Percentiles rank a stretch among this genome's conserved stretches.
phyloP scores from a whole-genome alignment of 2,113 vertebrate species.

The Chloropsis cyanopogon region DNA sequence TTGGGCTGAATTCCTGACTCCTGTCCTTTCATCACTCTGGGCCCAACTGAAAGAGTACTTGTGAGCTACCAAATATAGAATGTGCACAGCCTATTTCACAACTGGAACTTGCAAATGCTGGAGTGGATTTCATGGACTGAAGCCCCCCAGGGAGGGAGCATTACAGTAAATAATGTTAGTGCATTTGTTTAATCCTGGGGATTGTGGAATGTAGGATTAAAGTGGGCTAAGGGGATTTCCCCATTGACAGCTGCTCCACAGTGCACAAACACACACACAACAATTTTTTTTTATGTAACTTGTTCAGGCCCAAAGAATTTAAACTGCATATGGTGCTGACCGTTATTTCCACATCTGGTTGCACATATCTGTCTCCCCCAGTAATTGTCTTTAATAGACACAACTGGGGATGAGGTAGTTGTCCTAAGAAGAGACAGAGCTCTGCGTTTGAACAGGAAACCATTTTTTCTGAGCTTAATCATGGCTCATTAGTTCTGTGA shows the following conservation, averaged over 20 bases:
- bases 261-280: neutral
- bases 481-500: slow-evolving; percentile 16
- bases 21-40: slow-evolving; percentile 33
- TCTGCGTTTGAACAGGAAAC: slow-evolving; percentile 50
- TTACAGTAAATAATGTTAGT: slow-evolving; percentile 47
- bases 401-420: slow-evolving; percentile 45
- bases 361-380: slow-evolving; percentile 25
- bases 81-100: neutral
- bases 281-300: slow-evolving; percentile 7
- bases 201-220: slow-evolving; percentile 45
- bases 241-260: slow-evolving; percentile 57
- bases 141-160: slow-evolving; percentile 21
- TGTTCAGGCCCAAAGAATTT: slow-evolving; percentile 50
- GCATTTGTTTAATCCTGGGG: slow-evolving; percentile 48
- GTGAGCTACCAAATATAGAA: slow-evolving; percentile 54
- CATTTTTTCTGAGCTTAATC: slow-evolving; percentile 51
- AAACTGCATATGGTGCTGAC: slow-evolving; percentile 13
- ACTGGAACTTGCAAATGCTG: slow-evolving; percentile 45
- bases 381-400: slow-evolving; percentile 57
- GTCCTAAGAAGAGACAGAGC: slow-evolving; percentile 30
- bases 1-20: slow-evolving; percentile 25
- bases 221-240: slow-evolving; percentile 58
- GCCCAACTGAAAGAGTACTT: slow-evolving; percentile 23
- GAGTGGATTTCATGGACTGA: slow-evolving; percentile 46
- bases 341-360: slow-evolving; percentile 51